Base-by-base conservation (phyloP, 1,140 invertebrate species). In the Coelopa frigida region DNA sequence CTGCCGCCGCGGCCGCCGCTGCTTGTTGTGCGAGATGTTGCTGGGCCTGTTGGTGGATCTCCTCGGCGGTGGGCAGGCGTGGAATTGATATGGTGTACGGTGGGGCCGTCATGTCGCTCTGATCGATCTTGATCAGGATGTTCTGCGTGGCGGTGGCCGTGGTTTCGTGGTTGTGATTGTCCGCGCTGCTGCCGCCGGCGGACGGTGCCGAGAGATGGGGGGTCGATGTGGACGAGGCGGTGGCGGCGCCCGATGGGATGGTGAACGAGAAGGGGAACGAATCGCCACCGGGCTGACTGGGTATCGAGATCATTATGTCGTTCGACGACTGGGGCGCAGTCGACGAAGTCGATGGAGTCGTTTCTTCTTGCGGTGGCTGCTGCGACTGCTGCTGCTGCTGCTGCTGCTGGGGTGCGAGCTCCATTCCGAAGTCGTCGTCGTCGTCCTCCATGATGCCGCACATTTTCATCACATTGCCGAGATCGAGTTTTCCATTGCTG, bases 401-500 rank as follows among this genome's bases (percentile, higher is more conserved):
- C 31, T 26, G 43, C 33, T 4, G 15, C 31, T 11, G 56, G 15
- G 47, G 50, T 22, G 27, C 22, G 37, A 22, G n/a, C n/a, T 64
- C 62, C 54, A 66, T 62, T 11, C 50, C 58, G 29, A 62, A 64
- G 23, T 69, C 66, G 15, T 59, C 58, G 15, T 70, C 67, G 32
- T 69, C 66, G 18, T 70, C 66, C 29, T 67, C 67, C 7, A 58
- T 68, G 20, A 70, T 70, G 23, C 61, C 70, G 46, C 68, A 72
- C 12, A 76, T 55, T 60, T 77, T 77, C 74, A 77, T 77, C 12
- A 77, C 73, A 58, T 76, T 76, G 32, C 74, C 75, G 45, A 77
- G 61, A 58, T 77, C 75, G 32, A 77, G 55, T 59, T 75, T 75
- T 4, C 65, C 65, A 27, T 65, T 68, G 53, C 64, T 68, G 24